Evolutionary conservation across 2,888 invertebrate genomes (phyloP), one percentile per base, ranked within the genome.

Genomic region (Pristionchus exspectatus): DNA sequence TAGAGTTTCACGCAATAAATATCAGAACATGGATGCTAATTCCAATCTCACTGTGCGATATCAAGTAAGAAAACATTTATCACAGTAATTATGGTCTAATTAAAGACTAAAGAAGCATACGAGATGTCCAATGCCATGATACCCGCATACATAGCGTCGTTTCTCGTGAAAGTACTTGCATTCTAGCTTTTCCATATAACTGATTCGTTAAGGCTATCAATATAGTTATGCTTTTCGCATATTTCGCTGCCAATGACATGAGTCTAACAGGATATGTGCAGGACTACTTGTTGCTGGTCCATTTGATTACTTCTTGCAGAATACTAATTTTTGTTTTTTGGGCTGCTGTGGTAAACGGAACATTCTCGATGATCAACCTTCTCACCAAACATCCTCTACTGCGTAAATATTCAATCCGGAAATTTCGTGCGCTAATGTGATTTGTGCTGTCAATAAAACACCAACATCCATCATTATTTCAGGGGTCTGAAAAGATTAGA

Each of bases 81-180:
- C 27, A n/a, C 10, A 12, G 2, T 9, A 69, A 7, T 27, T 5
- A 27, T 30, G 44, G 44, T 69, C 10, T 4, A 12, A 30, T 12
- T 72, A 38, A 33, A 74, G 74, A 38, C 38, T 1, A 74, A 74
- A 21, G 74, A 74, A 74, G 24, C 74, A 0, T 33, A 74, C 24
- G 74, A 74, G 74, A 74, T 74, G 74, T 74, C 74, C 1, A 74
- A 38, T 24, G 74, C 74, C 7, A 38, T 74, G 38, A 38, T 74
- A 18, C 74, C 74, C 21, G 38, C 38, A 0, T 74, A 74, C 10
- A 4, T 66, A 4, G 27, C 27, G 27, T 66, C 27, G 2, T 27
- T 66, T 50, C 9, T 12, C 5, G 44, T 50, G 10, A 50, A 50
- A 50, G 44, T 50, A 50, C 3, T 50, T 9, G 12, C 12, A 44